phyloP scores from a whole-genome alignment of 2,888 invertebrate species.

The Drosophila pegasa region DNA sequence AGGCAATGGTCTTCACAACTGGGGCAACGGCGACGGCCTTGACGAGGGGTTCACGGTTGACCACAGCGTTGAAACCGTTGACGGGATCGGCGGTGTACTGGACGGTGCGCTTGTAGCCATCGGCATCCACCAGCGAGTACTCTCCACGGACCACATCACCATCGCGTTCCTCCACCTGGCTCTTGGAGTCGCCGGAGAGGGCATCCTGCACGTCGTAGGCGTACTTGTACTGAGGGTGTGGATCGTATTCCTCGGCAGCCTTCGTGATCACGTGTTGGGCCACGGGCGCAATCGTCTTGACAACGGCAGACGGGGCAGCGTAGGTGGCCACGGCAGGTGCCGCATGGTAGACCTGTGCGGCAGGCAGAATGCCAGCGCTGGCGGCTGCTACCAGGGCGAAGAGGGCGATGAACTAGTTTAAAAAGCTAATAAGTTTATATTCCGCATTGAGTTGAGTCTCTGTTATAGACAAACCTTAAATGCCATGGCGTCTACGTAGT shows the following conservation, averaged over 20 bases:
- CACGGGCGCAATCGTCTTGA: conserved; percentile 74
- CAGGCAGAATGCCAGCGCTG: conserved; percentile 78
- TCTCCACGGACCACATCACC: conserved; percentile 84
- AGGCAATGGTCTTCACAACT: conserved; percentile 42
- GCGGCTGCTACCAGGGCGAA: conserved; percentile 79
- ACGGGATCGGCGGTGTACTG: conserved; percentile 83
- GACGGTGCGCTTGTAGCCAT: conserved; percentile 83
- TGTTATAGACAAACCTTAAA: conserved; percentile 68
- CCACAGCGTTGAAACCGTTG: conserved; percentile 83
- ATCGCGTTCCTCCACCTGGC: conserved; percentile 83
- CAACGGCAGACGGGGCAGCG: conserved; percentile 44
- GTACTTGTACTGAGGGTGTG: conserved; percentile 83
- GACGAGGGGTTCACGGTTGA: conserved; percentile 72
- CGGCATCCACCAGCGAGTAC: conserved; percentile 83
- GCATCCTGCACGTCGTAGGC: conserved; percentile 83
- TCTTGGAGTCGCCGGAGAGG: conserved; percentile 83
- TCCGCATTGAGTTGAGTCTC: not conserved
- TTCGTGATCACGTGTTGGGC: conserved; percentile 71
- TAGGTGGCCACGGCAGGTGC: conserved; percentile 76
- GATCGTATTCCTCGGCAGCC: conserved; percentile 78
- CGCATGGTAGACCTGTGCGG: conserved; percentile 64
- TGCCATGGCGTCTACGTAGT: conserved; percentile 61
- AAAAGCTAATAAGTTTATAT: not conserved
- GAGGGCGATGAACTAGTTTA: conserved; percentile 72
- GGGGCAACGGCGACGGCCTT: conserved; percentile 59